A percentile compares a stretch with the other conserved stretches of the same genome.
These are phyloP conservation scores for Drosophila eohydei DNA, from an alignment of 2,888 invertebrate genomes.

Conservation along the genomic window DNA sequence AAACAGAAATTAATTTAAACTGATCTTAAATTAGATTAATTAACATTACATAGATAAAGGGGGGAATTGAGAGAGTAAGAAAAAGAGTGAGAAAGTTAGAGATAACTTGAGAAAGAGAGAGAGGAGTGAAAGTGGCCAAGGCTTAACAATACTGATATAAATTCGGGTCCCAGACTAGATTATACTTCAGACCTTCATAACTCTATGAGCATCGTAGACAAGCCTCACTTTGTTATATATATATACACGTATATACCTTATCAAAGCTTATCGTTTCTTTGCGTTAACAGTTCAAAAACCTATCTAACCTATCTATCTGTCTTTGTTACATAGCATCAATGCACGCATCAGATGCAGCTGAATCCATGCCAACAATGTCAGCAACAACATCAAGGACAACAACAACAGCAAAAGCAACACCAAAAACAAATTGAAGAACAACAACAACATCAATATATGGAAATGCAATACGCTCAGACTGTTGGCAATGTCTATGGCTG, in stretches of 20 bases:
- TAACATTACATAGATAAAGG: neutral
- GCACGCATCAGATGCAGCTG: neutral
- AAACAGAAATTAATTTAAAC: no score
- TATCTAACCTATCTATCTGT: neutral
- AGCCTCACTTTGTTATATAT: neutral
- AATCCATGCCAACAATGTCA: constrained; percentile 8
- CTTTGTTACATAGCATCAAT: neutral
- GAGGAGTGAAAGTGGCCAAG: neutral
- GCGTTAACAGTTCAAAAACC: neutral
- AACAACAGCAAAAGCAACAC: neutral
- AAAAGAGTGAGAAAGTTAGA: neutral
- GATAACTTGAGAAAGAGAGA: no score
- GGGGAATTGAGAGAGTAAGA: no score
- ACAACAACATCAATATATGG: constrained; percentile 43
- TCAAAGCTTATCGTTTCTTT: neutral
- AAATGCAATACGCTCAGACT: constrained; percentile 60
- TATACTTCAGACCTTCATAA: neutral
- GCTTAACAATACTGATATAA: no score
- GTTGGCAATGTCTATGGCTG: constrained; percentile 43
- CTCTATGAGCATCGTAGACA: neutral
- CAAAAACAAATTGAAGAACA: neutral
- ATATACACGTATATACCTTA: neutral
- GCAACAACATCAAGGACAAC: neutral
- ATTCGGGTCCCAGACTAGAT: neutral
- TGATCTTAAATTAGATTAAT: no score